Percentiles rank a stretch among this genome's conserved stretches.
These are phyloP conservation scores for Eubasilissa regina DNA, from an alignment of 1,140 invertebrate species.

Conservation along the genomic window DNA sequence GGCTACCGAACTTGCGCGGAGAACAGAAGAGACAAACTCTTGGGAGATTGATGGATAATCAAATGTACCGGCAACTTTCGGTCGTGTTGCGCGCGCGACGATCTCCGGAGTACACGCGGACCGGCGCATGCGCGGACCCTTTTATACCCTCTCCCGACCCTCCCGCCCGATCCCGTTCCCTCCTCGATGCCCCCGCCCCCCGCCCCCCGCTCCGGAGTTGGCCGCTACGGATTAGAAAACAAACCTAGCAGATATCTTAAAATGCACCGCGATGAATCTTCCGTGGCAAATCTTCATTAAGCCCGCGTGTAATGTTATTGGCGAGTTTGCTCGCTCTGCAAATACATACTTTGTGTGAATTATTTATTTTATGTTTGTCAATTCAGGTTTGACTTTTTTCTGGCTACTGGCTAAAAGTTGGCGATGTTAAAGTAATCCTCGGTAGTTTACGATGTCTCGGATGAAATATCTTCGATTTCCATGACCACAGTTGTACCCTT, in stretches of 20 bases:
- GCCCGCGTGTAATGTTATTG: neutral
- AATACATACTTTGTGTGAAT: neutral
- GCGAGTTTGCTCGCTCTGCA: neutral
- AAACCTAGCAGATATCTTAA: slow-evolving; percentile 25
- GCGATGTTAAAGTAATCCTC: too few species aligned
- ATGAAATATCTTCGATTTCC: too few species aligned
- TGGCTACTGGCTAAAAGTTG: too few species aligned
- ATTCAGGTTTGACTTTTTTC: neutral
- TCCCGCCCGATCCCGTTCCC: slow-evolving; percentile 23
- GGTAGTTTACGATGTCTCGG: too few species aligned
- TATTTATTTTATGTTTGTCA: neutral
- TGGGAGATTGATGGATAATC: neutral
- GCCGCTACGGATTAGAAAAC: slow-evolving; percentile 8
- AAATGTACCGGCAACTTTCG: slow-evolving; percentile 19
- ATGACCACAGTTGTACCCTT: too few species aligned
- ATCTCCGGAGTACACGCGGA: slow-evolving; percentile 39
- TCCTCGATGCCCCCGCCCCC: neutral
- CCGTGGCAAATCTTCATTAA: slow-evolving; percentile 16
- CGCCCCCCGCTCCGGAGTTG: neutral
- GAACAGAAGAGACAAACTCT: slow-evolving; percentile 15
- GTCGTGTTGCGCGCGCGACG: slow-evolving; percentile 46
- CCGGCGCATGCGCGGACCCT: slow-evolving; percentile 39
- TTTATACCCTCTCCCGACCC: slow-evolving; percentile 45
- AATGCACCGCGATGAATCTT: slow-evolving; percentile 31
- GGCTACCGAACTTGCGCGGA: slow-evolving; percentile 24